A percentile compares a stretch with the other conserved stretches of the same genome.
phyloP scores from a whole-genome alignment of 2,113 vertebrate genomes.

The Eonycteris spelaea region DNA sequence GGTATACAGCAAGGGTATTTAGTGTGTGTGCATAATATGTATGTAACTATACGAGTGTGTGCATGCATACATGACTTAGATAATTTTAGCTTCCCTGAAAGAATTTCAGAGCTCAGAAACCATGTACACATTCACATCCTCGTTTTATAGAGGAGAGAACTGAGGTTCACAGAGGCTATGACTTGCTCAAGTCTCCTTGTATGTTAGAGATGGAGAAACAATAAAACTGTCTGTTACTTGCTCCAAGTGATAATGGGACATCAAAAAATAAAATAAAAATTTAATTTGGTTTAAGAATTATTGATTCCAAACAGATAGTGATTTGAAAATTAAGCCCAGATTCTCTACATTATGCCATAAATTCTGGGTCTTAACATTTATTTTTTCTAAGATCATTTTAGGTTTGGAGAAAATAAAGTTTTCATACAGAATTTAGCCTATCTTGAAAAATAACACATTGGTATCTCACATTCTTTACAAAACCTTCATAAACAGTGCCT shows the following conservation, averaged over 20 bases:
- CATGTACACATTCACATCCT: background rate
- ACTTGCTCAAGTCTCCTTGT: background rate
- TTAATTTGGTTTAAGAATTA: background rate
- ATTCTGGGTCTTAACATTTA: background rate
- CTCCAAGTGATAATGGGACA: background rate
- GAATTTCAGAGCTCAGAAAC: background rate
- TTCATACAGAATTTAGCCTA: constrained; percentile 24
- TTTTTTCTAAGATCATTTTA: constrained; percentile 2
- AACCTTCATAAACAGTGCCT: constrained; percentile 17
- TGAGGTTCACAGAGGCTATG: background rate
- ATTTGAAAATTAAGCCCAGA: background rate
- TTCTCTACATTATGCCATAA: background rate
- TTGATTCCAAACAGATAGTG: background rate
- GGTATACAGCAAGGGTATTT: background rate
- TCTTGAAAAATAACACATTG: constrained; percentile 43
- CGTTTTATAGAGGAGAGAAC: background rate
- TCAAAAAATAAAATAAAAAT: background rate
- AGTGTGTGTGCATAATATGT: background rate
- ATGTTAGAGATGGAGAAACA: background rate
- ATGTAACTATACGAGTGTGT: background rate
- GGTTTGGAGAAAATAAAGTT: background rate
- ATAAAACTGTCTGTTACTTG: background rate
- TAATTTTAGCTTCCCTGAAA: background rate
- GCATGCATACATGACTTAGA: background rate
- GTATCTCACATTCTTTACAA: constrained; percentile 41